Evolutionary conservation across 2,113 vertebrate genomes (phyloP).

Genomic region (Strix aluco): DNA sequence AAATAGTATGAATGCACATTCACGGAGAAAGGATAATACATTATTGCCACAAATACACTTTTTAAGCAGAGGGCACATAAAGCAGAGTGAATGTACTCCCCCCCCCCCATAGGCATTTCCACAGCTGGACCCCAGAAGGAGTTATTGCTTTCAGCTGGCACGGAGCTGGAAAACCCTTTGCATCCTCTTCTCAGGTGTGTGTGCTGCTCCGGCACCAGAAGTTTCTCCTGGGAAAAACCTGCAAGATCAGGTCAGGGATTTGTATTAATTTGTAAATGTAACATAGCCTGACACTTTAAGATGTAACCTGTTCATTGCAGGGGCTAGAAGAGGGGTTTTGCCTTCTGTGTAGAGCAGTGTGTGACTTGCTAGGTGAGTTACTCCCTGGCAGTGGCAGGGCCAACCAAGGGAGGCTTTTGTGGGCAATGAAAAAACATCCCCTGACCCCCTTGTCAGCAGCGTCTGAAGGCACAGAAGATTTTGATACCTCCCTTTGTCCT

Average conservation of each 20-base stretch:
- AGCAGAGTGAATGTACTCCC: rapidly evolving
- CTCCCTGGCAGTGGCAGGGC: background rate
- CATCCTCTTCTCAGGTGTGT: background rate
- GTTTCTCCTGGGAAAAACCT: background rate
- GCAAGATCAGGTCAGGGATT: background rate
- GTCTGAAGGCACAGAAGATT: background rate
- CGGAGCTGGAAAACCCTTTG: background rate
- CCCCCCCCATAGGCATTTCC: background rate
- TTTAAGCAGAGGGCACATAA: background rate
- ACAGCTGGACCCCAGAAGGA: background rate
- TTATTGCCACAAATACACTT: background rate
- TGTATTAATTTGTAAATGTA: background rate
- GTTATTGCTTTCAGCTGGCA: background rate
- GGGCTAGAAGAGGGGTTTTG: background rate
- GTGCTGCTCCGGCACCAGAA: background rate
- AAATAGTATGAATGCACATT: background rate
- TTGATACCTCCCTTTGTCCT: background rate
- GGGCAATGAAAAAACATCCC: background rate
- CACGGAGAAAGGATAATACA: rapidly evolving
- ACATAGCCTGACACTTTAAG: background rate
- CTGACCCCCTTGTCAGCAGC: too few species aligned
- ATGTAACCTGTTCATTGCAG: background rate
- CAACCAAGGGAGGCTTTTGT: background rate
- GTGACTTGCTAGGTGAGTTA: background rate
- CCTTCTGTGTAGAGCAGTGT: background rate